Evolutionary conservation across 2,113 vertebrate species (phyloP).

Genomic region (Melospiza melodia): DNA sequence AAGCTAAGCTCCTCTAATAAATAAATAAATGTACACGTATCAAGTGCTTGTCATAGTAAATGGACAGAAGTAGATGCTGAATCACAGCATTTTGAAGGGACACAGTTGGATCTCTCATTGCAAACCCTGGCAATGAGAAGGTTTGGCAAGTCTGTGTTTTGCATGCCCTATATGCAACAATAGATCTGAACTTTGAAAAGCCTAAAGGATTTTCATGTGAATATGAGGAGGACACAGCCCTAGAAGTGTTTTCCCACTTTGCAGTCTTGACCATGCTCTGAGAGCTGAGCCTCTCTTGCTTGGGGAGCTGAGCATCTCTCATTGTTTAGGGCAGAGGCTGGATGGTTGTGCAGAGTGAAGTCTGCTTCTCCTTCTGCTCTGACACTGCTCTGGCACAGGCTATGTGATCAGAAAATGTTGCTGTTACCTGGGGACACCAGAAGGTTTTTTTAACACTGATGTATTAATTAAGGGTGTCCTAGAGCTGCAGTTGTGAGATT

Average conservation of each 20-base stretch:
- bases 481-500: background rate
- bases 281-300: background rate
- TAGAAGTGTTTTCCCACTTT: background rate
- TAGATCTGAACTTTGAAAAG: background rate
- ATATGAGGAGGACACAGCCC: background rate
- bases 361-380: background rate
- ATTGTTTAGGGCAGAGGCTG: background rate
- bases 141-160: background rate
- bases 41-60: background rate
- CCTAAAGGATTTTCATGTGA: background rate
- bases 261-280: background rate
- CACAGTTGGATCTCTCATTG: background rate
- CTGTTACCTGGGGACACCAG: background rate
- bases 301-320: background rate
- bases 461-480: background rate
- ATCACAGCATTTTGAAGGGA: background rate
- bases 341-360: accelerated
- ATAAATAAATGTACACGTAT: background rate
- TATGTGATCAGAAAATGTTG: background rate
- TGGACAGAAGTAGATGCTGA: background rate
- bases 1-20: background rate
- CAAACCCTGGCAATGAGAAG: background rate
- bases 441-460: background rate
- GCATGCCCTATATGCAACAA: background rate
- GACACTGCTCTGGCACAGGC: background rate